Evolutionary conservation across 2,888 invertebrate genomes (phyloP).

Genomic region (Drosophila paranaensis): DNA sequence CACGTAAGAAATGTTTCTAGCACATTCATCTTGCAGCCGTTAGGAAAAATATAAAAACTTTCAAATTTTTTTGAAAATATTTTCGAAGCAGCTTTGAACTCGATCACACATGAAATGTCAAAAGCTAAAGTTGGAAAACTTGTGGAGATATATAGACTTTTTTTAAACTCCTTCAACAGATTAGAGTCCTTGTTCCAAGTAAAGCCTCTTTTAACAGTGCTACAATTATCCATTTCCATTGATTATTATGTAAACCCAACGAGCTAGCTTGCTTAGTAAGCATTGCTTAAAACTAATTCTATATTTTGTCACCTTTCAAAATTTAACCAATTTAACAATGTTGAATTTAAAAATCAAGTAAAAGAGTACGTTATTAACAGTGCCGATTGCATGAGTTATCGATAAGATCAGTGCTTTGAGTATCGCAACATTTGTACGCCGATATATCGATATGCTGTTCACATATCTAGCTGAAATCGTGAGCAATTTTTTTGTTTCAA

Average conservation of each 20-base stretch:
- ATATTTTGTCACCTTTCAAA: not conserved
- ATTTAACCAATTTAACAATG: slow-evolving; percentile 14
- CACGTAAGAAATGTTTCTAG: slow-evolving; percentile 48
- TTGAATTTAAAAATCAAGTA: slow-evolving; percentile 13
- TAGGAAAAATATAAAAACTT: not conserved
- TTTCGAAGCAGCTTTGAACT: not conserved
- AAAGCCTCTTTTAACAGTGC: not conserved
- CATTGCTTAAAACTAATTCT: not conserved
- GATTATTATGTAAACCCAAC: not conserved
- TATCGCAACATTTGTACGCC: slow-evolving; percentile 2
- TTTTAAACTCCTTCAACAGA: not conserved
- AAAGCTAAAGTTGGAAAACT: not conserved
- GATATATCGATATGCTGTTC: slow-evolving; percentile 25
- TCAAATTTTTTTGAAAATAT: slow-evolving; percentile 4
- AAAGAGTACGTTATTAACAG: slow-evolving; percentile 5
- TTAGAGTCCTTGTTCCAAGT: not conserved
- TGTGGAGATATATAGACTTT: no score
- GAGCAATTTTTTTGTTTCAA: slow-evolving; percentile 55
- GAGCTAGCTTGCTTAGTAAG: not conserved
- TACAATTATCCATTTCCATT: not conserved
- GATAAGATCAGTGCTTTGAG: not conserved
- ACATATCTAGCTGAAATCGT: slow-evolving; percentile 45
- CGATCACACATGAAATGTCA: not conserved
- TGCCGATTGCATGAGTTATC: slow-evolving; percentile 9
- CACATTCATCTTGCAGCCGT: slow-evolving; percentile 34